Conservation (phyloP, 2,888 invertebrate genomes). For the Craniophora ligustri region DNA sequence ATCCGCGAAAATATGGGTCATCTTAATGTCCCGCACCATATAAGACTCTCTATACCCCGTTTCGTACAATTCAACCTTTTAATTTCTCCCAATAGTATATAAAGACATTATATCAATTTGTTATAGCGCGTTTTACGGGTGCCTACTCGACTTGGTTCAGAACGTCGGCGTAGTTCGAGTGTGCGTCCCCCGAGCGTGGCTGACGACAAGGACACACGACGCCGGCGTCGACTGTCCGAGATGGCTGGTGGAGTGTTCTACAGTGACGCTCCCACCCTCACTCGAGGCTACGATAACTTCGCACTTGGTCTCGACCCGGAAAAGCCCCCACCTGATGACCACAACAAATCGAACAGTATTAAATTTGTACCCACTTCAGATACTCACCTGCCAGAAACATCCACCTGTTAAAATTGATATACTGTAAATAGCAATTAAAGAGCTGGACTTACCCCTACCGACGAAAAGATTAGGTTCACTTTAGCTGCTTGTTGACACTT, state of each 20-base stretch:
- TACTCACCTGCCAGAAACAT: conserved; percentile 58
- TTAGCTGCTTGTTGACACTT: background rate
- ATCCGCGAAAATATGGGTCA: too few relatives aligned
- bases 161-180: conserved; percentile 82
- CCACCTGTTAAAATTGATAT: conserved; percentile 55
- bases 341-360: conserved; percentile 62
- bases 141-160: conserved; percentile 75
- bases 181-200: conserved; percentile 78
- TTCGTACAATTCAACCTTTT: too few relatives aligned
- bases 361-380: conserved; percentile 63
- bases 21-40: too few relatives aligned
- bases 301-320: conserved; percentile 77
- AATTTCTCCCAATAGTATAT: background rate
- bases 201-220: conserved; percentile 82
- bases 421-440: conserved; percentile 5
- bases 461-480: background rate
- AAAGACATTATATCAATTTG: background rate
- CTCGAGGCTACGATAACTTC: conserved; percentile 78
- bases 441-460: background rate
- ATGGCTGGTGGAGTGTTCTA: conserved; percentile 86
- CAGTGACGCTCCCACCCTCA: conserved; percentile 73
- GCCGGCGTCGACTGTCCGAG: conserved; percentile 82
- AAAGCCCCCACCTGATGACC: conserved; percentile 70
- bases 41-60: too few relatives aligned
- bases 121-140: conserved; percentile 76